A percentile compares a stretch with the other conserved stretches of the same genome.
phyloP scores from a whole-genome alignment of 2,888 invertebrate species.

The Drosophila rubida region DNA sequence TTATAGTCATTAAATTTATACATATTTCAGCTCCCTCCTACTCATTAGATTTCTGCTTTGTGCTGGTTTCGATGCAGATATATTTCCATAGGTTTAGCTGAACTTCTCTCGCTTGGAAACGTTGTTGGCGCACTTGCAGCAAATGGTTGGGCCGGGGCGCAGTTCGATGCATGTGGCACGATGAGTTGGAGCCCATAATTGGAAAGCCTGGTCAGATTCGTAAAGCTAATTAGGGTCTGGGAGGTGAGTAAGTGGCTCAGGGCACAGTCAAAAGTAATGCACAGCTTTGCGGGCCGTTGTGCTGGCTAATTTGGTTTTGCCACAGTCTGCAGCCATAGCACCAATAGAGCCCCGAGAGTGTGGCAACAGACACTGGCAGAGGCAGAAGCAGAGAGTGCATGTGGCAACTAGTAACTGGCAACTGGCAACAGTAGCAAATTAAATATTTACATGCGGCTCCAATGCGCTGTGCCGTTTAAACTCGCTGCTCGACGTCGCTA shows the following conservation, averaged over 20 bases:
- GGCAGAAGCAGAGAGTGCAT: background rate
- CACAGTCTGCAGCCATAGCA: conserved; percentile 14
- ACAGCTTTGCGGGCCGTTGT: conserved; percentile 18
- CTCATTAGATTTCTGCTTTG: too few relatives aligned
- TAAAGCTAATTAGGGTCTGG: conserved; percentile 8
- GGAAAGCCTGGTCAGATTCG: background rate
- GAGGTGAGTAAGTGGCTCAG: conserved; percentile 4
- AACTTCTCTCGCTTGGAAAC: too few relatives aligned
- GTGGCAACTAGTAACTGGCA: conserved; percentile 15
- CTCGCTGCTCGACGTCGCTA: conserved; percentile 3
- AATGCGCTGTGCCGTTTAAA: conserved; percentile 30
- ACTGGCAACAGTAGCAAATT: conserved; percentile 41
- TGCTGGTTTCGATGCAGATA: too few relatives aligned
- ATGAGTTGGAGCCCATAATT: conserved; percentile 1
- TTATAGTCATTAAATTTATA: too few relatives aligned
- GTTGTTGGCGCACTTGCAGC: too few relatives aligned
- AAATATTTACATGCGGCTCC: conserved; percentile 51
- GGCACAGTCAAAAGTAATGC: conserved; percentile 31
- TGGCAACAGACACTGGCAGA: background rate
- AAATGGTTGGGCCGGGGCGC: too few relatives aligned
- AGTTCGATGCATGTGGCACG: background rate
- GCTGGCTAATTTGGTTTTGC: conserved; percentile 34
- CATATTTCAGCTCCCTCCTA: too few relatives aligned
- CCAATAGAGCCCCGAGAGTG: conserved; percentile 25
- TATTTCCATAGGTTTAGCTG: too few relatives aligned